Evolutionary conservation across 2,888 invertebrate genomes (phyloP).

Genomic region (Pseudoips prasinana): DNA sequence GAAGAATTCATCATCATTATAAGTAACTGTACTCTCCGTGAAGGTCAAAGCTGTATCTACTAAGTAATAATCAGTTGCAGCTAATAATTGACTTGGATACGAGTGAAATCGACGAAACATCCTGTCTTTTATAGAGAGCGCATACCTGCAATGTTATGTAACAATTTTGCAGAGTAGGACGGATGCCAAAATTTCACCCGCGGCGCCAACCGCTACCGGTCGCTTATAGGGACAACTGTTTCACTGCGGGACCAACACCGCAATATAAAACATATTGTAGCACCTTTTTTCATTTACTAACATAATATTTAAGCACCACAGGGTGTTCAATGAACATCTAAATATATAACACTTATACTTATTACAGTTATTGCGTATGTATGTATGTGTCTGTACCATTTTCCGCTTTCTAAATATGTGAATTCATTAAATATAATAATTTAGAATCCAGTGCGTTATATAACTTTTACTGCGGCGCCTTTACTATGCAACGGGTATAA

Average conservation of each 20-base stretch:
- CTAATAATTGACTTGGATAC: constrained; percentile 18
- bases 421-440: too few species aligned
- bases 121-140: constrained; percentile 35
- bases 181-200: constrained; percentile 67
- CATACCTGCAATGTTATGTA: constrained; percentile 73
- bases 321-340: too few species aligned
- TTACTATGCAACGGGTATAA: too few species aligned
- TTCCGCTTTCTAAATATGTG: too few species aligned
- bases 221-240: constrained; percentile 28
- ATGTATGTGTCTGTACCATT: too few species aligned
- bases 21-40: constrained; percentile 4
- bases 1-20: constrained; percentile 10
- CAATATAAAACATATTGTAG: too few species aligned
- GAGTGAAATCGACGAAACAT: constrained; percentile 36
- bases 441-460: too few species aligned
- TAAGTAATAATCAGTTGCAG: neutral
- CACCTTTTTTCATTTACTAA: too few species aligned
- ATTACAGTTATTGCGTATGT: too few species aligned
- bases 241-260: constrained; percentile 28
- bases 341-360: too few species aligned
- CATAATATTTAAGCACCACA: too few species aligned
- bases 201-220: constrained; percentile 37
- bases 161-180: constrained; percentile 65
- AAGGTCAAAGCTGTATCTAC: constrained; percentile 20
- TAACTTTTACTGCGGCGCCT: too few species aligned